Conservation (phyloP, 2,113 vertebrate genomes). For the Rhynchopsitta pachyrhyncha region DNA sequence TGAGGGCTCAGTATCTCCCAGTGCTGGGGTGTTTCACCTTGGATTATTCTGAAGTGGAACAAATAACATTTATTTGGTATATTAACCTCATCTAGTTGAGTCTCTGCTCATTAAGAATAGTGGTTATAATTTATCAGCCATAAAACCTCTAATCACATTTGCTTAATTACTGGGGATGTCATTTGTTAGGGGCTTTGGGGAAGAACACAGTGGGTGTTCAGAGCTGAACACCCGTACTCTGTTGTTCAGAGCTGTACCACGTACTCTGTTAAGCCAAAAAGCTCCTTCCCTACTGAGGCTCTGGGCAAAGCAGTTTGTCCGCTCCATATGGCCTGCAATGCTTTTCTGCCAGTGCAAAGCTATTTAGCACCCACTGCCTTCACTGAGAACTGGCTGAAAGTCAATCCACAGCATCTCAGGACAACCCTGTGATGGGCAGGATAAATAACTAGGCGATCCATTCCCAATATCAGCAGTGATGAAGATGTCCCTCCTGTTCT, state of each 20-base stretch:
- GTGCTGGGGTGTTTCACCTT: neutral
- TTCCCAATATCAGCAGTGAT: neutral
- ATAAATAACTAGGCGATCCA: too few species aligned
- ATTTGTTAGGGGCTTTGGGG: neutral
- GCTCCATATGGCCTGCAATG: accelerated
- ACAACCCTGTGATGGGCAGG: neutral
- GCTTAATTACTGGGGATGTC: neutral
- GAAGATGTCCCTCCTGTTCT: neutral
- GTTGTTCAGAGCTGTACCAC: too few species aligned
- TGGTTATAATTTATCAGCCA: neutral
- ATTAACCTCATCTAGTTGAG: neutral
- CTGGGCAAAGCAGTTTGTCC: neutral
- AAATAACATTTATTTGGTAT: neutral
- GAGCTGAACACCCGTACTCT: too few species aligned
- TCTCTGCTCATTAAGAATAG: neutral
- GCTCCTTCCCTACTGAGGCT: neutral
- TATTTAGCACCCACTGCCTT: accelerated
- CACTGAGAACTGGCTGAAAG: neutral
- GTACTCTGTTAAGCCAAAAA: neutral
- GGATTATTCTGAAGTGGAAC: neutral
- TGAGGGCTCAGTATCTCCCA: neutral
- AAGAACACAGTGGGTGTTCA: neutral
- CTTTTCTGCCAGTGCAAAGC: neutral
- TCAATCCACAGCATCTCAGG: neutral
- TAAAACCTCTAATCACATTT: neutral